Evolutionary conservation across 2,888 invertebrate genomes (phyloP).

Genomic region (Drosophila nr. fundita): DNA sequence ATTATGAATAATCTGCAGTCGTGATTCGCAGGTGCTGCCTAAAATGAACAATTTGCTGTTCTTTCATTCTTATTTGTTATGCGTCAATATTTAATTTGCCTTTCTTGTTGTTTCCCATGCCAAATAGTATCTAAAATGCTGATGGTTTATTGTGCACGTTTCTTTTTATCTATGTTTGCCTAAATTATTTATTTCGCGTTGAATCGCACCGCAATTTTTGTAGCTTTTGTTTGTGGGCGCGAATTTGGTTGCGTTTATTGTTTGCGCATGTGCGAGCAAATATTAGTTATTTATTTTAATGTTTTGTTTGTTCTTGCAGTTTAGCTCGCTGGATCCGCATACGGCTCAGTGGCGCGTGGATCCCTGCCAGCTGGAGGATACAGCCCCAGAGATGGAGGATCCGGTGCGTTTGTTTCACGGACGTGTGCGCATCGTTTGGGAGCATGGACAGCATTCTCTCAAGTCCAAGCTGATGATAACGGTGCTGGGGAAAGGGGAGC

Average conservation of each 20-base stretch:
- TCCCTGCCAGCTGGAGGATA: constrained; percentile 85
- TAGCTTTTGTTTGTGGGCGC: constrained; percentile 48
- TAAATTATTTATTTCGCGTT: constrained; percentile 69
- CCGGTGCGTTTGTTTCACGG: constrained; percentile 87
- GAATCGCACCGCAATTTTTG: not conserved
- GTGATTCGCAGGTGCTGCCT: constrained; percentile 33
- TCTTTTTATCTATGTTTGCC: constrained; percentile 43
- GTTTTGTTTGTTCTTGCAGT: constrained; percentile 60
- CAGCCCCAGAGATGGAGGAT: constrained; percentile 86
- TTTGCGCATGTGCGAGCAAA: constrained; percentile 52
- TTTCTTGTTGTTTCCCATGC: constrained; percentile 40
- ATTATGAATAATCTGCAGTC: constrained; percentile 19
- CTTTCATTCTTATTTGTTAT: constrained; percentile 34
- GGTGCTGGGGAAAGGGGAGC: constrained; percentile 83
- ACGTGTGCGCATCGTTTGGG: constrained; percentile 87
- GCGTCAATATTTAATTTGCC: constrained; percentile 64
- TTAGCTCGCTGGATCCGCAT: constrained; percentile 82
- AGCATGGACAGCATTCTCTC: constrained; percentile 79
- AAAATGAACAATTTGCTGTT: constrained; percentile 34
- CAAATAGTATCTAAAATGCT: constrained; percentile 35
- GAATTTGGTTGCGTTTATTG: constrained; percentile 47
- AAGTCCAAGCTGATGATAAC: constrained; percentile 84
- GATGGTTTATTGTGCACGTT: constrained; percentile 56
- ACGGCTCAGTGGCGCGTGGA: constrained; percentile 87
- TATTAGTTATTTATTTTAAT: constrained; percentile 22